Percentiles rank a stretch among this genome's conserved stretches.
Evolutionary conservation across 2,797 vertebrate genomes (phyloP).

Genomic region (Nyctibius grandis): DNA sequence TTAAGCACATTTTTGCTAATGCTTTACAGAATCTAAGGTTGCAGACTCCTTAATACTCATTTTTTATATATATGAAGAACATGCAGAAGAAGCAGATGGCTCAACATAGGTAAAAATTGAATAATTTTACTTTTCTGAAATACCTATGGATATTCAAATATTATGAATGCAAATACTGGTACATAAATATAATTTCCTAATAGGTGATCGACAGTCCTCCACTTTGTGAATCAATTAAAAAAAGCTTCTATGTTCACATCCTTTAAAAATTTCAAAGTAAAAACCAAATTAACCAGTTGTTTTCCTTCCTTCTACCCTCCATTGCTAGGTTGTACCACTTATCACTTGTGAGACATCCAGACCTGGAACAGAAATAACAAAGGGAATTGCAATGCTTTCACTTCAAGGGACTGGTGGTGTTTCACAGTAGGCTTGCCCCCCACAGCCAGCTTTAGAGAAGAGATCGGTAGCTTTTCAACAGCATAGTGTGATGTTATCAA

Average conservation of each 20-base stretch:
- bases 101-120: background rate
- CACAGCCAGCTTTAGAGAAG: slow-evolving; percentile 60
- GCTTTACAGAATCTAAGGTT: background rate
- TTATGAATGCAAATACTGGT: background rate
- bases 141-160: background rate
- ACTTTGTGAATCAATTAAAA: background rate
- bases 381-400: background rate
- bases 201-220: background rate
- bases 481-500: slow-evolving; percentile 72
- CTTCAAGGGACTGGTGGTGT: slow-evolving; percentile 1
- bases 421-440: slow-evolving; percentile 35
- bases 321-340: background rate
- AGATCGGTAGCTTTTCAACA: slow-evolving; percentile 53
- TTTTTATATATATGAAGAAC: background rate
- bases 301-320: background rate
- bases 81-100: background rate
- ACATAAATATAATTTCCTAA: background rate
- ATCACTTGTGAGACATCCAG: background rate
- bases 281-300: background rate
- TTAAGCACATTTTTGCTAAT: background rate
- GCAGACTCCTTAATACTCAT: background rate
- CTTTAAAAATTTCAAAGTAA: background rate
- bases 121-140: background rate
- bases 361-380: background rate
- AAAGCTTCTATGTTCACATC: fast-evolving